Conservation (phyloP, 2,113 vertebrate species). For the Danionella cerebrum region DNA sequence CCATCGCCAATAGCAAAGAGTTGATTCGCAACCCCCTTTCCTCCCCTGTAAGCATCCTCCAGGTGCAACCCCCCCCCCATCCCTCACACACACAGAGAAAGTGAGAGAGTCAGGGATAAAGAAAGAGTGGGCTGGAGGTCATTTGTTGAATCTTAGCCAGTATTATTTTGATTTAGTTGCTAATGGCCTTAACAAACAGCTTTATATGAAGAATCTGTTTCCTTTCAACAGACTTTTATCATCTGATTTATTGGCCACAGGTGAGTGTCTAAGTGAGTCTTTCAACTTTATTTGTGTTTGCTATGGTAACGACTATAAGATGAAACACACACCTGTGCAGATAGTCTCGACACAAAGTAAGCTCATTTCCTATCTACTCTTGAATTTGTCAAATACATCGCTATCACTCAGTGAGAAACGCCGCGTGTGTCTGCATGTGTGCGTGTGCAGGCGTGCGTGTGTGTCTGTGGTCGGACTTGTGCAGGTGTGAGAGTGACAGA, state of each 20-base stretch:
- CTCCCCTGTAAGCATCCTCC: constrained; percentile 51
- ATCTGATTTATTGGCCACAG: constrained; percentile 32
- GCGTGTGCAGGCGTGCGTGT: background rate
- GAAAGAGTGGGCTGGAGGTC: no score
- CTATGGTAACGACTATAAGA: background rate
- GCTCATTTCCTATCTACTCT: constrained; percentile 11
- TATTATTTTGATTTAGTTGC: constrained; percentile 48
- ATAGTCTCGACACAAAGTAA: background rate
- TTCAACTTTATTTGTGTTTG: background rate
- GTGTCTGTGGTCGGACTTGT: background rate
- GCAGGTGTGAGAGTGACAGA: constrained; percentile 28
- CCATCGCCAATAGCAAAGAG: constrained; percentile 47
- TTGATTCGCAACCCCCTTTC: constrained; percentile 30
- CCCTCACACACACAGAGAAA: background rate
- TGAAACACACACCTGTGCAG: constrained; percentile 19
- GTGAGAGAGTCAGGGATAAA: no score
- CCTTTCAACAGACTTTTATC: constrained; percentile 2
- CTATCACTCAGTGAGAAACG: no score
- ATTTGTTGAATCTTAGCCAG: constrained; percentile 60
- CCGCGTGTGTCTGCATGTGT: no score
- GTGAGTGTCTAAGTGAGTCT: background rate
- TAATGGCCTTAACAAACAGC: constrained; percentile 26
- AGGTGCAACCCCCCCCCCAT: constrained; percentile 51
- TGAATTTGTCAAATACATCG: no score
- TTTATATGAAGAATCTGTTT: constrained; percentile 34